Evolutionary conservation across 2,888 invertebrate species (phyloP), one percentile per base, ranked within the genome.

Genomic region (Eucera pruinosa): DNA sequence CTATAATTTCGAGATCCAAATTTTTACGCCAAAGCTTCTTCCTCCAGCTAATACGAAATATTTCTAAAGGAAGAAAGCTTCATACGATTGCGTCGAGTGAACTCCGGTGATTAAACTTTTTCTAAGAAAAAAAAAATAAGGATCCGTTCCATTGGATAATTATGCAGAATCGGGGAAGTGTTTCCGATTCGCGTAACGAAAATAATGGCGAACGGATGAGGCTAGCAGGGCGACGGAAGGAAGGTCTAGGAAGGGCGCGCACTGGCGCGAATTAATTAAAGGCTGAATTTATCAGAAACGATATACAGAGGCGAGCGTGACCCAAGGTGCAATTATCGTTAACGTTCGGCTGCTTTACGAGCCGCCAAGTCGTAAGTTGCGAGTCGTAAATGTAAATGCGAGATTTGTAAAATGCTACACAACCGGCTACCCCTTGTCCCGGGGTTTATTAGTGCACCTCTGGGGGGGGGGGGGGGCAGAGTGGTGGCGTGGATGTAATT

Each of bases 351-450:
- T 83, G 74, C 74, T 84, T 84, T 82, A 82, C 80, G 84, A 80
- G 84, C 83, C 62, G 65, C 70, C 33, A 75, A 57, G 71, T 81
- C 77, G 81, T 84, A 85, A 85, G 78, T 81, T 79, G 77, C 82
- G 72, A 77, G 83, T 79, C 81, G 84, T 83, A 85, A 84, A 84
- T 83, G 84, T 84, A 84, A 85, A 85, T 81, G 79, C 58, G 76
- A 85, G 84, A 85, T 81, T 85, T 83, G 83, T 81, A 79, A 85
- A 83, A 83, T 69, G 82, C n/a, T n/a, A 76, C 52, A 60, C 77
- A 79, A 3, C 23, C 11, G 30, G 78, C 78, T 78, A 76, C 72
- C 74, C 72, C 57, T 64, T 54, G 36, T 57, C 65, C 52, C 54
- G 60, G 67, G 78, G 73, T 84, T n/a, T 84, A 84, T 84, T 84